phyloP scores from a whole-genome alignment of 2,888 invertebrate species.

The Amphiduros pacificus region DNA sequence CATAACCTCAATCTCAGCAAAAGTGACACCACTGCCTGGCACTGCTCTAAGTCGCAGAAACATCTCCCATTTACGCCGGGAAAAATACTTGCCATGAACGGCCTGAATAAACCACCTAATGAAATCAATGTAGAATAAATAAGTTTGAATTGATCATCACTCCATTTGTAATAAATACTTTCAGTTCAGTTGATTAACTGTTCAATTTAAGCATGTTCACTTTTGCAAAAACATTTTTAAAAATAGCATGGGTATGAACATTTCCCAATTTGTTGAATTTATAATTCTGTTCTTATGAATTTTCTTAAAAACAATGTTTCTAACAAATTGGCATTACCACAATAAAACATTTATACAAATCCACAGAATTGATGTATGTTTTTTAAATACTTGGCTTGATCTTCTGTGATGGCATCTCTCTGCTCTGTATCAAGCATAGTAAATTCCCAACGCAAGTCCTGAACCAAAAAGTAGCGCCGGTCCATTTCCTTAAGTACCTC shows the following conservation, averaged over 20 bases:
- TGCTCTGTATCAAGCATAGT: constrained; percentile 46
- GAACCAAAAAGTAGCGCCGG: constrained; percentile 51
- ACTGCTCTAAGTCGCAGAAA: constrained; percentile 46
- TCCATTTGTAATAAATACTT: too few relatives aligned
- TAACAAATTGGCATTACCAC: too few relatives aligned
- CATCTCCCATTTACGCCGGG: constrained; percentile 43
- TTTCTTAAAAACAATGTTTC: too few relatives aligned
- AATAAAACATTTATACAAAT: too few relatives aligned
- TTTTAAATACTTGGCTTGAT: constrained; percentile 54
- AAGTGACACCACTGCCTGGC: constrained; percentile 45
- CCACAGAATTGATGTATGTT: too few relatives aligned
- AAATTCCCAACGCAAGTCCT: constrained; percentile 56
- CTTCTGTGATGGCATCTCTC: constrained; percentile 45
- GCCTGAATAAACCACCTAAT: constrained; percentile 52
- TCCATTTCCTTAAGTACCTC: constrained; percentile 55
- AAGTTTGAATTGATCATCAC: too few relatives aligned
- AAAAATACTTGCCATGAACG: constrained; percentile 51
- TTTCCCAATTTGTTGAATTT: too few relatives aligned
- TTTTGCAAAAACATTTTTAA: too few relatives aligned
- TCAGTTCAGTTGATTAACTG: too few relatives aligned
- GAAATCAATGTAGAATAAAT: background rate
- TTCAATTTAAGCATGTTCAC: too few relatives aligned
- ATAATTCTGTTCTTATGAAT: too few relatives aligned
- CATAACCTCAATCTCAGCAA: constrained; percentile 55
- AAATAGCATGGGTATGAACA: too few relatives aligned